Percentiles rank a stretch among this genome's conserved stretches.
phyloP scores from a whole-genome alignment of 2,888 invertebrate species.

The Axea sp. region DNA sequence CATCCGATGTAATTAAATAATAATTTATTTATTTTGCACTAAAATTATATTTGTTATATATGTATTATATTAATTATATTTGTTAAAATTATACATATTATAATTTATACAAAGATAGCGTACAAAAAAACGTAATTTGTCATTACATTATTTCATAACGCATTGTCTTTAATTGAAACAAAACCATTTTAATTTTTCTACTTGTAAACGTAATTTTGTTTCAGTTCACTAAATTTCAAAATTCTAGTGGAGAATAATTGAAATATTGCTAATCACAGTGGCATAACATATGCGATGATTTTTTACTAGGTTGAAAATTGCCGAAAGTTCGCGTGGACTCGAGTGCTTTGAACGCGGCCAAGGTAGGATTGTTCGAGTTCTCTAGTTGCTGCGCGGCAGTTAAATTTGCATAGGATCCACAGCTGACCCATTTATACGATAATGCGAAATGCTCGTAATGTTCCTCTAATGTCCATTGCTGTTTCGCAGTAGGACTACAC shows the following conservation, averaged over 20 bases:
- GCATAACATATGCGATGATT: constrained; percentile 2
- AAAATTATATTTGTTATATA: too few species aligned
- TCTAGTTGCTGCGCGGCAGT: constrained; percentile 62
- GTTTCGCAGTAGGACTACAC: constrained; percentile 28
- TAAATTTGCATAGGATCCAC: constrained; percentile 64
- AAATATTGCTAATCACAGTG: neutral
- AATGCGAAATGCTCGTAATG: constrained; percentile 59
- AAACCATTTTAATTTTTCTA: too few species aligned
- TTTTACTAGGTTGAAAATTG: constrained; percentile 25
- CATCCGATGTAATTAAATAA: too few species aligned
- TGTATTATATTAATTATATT: too few species aligned
- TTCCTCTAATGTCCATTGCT: constrained; percentile 43
- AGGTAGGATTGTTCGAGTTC: constrained; percentile 64
- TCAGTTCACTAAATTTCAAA: too few species aligned
- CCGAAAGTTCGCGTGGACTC: constrained; percentile 5
- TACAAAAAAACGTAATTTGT: too few species aligned
- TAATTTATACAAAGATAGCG: too few species aligned
- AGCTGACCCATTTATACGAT: constrained; percentile 66
- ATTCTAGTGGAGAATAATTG: neutral
- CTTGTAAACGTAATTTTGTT: too few species aligned
- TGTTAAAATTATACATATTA: too few species aligned
- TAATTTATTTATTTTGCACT: too few species aligned
- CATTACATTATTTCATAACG: too few species aligned
- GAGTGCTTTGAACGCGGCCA: constrained; percentile 66
- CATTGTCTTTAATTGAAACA: too few species aligned